Conservation (phyloP, 2,113 vertebrate species). For the Callipepla squamata region DNA sequence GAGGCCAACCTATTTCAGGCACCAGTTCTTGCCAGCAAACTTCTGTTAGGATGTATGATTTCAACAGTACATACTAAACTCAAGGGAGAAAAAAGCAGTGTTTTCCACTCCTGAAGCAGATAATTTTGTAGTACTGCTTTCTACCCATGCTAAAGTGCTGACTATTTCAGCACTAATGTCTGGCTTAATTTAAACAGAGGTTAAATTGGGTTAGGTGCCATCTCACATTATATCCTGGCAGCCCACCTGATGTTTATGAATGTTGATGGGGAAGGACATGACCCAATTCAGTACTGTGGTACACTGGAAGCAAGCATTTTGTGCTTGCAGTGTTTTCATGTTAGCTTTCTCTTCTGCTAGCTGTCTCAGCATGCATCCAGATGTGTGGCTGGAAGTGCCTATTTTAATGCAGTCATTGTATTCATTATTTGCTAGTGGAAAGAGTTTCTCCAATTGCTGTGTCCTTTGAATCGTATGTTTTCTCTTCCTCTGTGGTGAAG, state of each 20-base stretch:
- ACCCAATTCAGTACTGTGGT: not conserved
- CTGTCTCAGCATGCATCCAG: not conserved
- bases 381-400: not conserved
- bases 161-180: not conserved
- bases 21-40: not conserved
- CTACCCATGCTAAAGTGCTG: not conserved
- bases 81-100: not conserved
- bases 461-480: not conserved
- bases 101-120: not conserved
- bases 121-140: constrained; percentile 22
- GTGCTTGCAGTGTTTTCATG: not conserved
- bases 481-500: not conserved
- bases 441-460: not conserved
- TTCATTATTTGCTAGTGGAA: not conserved
- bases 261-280: not conserved
- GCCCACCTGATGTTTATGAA: not conserved
- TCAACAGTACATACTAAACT: not conserved
- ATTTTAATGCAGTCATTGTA: not conserved
- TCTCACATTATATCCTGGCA: not conserved
- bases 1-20: not conserved
- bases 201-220: constrained; percentile 2
- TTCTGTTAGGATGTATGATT: constrained; percentile 6
- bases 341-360: not conserved
- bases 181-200: constrained; percentile 5
- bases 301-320: not conserved